phyloP scores from a whole-genome alignment of 2,888 invertebrate genomes.

The Erebia epiphron region DNA sequence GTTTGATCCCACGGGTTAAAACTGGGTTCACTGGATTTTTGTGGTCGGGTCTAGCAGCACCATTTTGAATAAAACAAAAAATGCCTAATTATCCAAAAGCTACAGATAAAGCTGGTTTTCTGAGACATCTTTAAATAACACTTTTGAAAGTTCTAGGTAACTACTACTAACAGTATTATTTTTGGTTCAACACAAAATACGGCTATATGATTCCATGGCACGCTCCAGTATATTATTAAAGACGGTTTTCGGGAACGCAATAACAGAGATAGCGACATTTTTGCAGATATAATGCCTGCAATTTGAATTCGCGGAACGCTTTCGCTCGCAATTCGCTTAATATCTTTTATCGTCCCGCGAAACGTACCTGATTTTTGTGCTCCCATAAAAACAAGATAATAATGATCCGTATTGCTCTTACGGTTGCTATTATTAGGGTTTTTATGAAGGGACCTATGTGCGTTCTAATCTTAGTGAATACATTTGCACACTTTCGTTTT shows the following conservation, averaged over 20 bases:
- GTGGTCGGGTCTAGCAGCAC: too few relatives aligned
- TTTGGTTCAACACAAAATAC: conserved; percentile 22
- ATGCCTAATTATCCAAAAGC: not conserved
- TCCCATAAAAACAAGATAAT: conserved; percentile 24
- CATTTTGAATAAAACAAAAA: too few relatives aligned
- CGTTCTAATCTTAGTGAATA: not conserved
- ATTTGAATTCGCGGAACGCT: conserved; percentile 69
- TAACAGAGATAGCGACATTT: conserved; percentile 64
- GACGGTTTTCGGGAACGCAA: conserved; percentile 55
- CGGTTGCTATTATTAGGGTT: not conserved
- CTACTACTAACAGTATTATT: conserved; percentile 1
- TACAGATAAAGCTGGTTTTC: not conserved
- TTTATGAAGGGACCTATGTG: not conserved
- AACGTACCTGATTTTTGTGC: conserved; percentile 55
- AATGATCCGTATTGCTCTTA: conserved; percentile 13
- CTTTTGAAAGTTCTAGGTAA: not conserved
- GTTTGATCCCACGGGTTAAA: too few relatives aligned
- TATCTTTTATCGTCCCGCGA: conserved; percentile 56
- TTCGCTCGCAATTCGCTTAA: conserved; percentile 57
- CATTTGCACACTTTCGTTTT: not conserved
- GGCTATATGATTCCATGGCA: conserved; percentile 16
- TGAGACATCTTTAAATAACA: not conserved
- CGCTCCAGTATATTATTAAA: conserved; percentile 28
- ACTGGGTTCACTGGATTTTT: too few relatives aligned
- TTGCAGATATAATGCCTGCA: conserved; percentile 64